phyloP scores from a whole-genome alignment of 2,113 vertebrate genomes.

The Perca fluviatilis region DNA sequence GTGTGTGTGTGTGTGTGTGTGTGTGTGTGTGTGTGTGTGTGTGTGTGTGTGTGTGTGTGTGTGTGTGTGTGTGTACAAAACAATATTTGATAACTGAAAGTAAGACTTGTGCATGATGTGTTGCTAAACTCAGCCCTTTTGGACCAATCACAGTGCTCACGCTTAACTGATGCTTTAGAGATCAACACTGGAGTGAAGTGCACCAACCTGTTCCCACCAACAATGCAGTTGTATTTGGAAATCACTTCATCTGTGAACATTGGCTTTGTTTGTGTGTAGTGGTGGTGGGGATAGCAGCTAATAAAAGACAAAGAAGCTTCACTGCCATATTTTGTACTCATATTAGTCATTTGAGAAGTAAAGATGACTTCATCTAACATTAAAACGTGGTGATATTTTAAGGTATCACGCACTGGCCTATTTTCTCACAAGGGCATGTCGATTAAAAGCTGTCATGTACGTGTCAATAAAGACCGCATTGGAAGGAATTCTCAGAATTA shows the following conservation, averaged over 20 bases:
- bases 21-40: neutral
- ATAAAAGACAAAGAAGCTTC: constrained; percentile 14
- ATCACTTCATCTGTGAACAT: constrained; percentile 59
- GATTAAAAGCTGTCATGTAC: constrained; percentile 18
- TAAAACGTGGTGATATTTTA: neutral
- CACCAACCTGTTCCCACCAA: constrained; percentile 75
- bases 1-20: too few relatives aligned
- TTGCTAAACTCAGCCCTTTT: neutral
- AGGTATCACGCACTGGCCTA: neutral
- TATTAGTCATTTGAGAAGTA: neutral
- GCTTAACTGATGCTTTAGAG: constrained; percentile 51
- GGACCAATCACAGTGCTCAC: constrained; percentile 24
- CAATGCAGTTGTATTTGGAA: constrained; percentile 69
- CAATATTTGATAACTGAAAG: constrained; percentile 3
- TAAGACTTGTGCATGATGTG: neutral
- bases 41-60: neutral
- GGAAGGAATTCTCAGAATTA: constrained; percentile 5
- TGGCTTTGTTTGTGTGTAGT: constrained; percentile 43
- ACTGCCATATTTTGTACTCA: constrained; percentile 1
- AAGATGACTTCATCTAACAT: neutral
- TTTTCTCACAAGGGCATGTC: neutral
- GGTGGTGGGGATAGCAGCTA: neutral
- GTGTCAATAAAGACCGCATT: constrained; percentile 30
- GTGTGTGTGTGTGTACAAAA: neutral
- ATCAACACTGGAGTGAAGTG: constrained; percentile 61